These are phyloP conservation scores for Bombyx mori DNA, from an alignment of 1,140 invertebrate species.

Conservation along the genomic window ASM3026992v2 NC_085111.1:10209001-10209500, in stretches of 20 bases:
- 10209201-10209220: conserved; percentile 51
- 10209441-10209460: conserved; percentile 59
- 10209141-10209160: too few relatives aligned
- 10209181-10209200: conserved; percentile 29
- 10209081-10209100: too few relatives aligned
- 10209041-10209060: too few relatives aligned
- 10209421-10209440: conserved; percentile 51
- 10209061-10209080: too few relatives aligned
- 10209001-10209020: too few relatives aligned
- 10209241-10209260: conserved; percentile 36
- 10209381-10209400: conserved; percentile 59
- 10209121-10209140: too few relatives aligned
- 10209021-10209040: too few relatives aligned
- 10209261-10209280: conserved; percentile 44
- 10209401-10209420: conserved; percentile 44
- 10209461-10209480: conserved; percentile 38
- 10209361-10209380: conserved; percentile 34
- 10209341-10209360: conserved; percentile 10
- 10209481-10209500: conserved; percentile 23
- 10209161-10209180: conserved; percentile 18
- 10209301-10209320: conserved; percentile 63
- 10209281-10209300: conserved; percentile 27
- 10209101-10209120: too few relatives aligned
- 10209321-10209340: conserved; percentile 19
- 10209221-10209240: conserved; percentile 54